A percentile compares a stretch with the other conserved stretches of the same genome.
phyloP scores from a whole-genome alignment of 2,888 invertebrate genomes.

The Blera fallax region DNA sequence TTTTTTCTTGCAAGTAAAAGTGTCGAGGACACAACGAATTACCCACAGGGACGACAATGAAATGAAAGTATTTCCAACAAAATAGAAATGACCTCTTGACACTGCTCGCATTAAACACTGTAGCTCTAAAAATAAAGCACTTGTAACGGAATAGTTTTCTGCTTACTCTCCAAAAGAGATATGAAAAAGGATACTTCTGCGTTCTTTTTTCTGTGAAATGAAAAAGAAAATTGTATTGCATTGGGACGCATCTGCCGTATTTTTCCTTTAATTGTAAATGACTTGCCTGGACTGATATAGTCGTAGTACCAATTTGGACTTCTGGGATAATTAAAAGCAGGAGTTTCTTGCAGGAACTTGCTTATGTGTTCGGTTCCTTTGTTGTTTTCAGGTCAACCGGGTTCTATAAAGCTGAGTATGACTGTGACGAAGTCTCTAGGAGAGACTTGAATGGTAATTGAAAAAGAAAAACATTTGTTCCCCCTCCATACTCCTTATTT shows the following conservation, averaged over 20 bases:
- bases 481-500: too few species aligned
- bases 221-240: neutral
- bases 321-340: too few species aligned
- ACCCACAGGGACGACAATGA: neutral
- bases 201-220: neutral
- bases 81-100: neutral
- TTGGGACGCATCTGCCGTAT: neutral
- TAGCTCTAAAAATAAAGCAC: neutral
- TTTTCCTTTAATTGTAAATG: neutral
- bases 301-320: too few species aligned
- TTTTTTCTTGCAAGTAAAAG: neutral
- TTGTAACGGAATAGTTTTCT: neutral
- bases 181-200: too few species aligned
- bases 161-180: neutral
- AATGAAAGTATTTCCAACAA: neutral
- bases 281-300: neutral
- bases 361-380: too few species aligned
- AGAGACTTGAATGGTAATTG: too few species aligned
- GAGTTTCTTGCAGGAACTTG: too few species aligned
- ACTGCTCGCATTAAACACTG: neutral
- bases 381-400: too few species aligned
- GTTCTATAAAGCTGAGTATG: too few species aligned
- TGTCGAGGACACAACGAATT: slow-evolving; percentile 2
- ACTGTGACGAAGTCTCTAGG: too few species aligned
- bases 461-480: too few species aligned